Base-by-base conservation (phyloP, 1,140 invertebrate genomes). In the Scaptomyza montana region DNA sequence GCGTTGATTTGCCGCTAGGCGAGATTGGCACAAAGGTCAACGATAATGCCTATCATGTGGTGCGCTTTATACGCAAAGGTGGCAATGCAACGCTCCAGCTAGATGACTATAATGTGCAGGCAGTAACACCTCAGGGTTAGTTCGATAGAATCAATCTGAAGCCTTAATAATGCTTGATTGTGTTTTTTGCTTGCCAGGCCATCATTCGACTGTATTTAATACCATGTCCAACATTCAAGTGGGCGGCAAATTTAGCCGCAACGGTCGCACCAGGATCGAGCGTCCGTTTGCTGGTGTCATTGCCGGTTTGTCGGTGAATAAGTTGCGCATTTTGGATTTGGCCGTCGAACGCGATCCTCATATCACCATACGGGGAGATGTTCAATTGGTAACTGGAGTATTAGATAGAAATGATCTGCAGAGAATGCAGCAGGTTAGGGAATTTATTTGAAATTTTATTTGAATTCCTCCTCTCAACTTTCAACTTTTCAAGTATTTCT, bases 31-130 rank as follows among this genome's bases (percentile, higher is more conserved):
- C 96, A 1, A 96, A 96, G 92, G 97, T 99, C 0, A 98, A 98
- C 90, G 98, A 99, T 80, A 97, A 98, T 69, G 94, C 95, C 43
- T 99, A 99, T 92, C 98, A 99, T 92, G 97, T 99, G 12, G 95
- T 99, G 0, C 93, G 97, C 77, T 98, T 99, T 90, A 97, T 95
- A 6, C 93, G 98, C 60, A 95, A 95, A 33, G 98, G 97, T 33
- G 95, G 97, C 39, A 98, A 98, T 87, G 96, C 97, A 5, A 97
- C 98, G 0, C 93, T 99, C 16, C 97, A 99, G 92, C 93, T 99
- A 5, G 98, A 99, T 80, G 96, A 98, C 90, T 97, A 97, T 80
- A 96, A 97, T 91, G 94, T 97, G 1, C 96, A 96, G 86, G 95
- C 95, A 0, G 95, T 96, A 76, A 95, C 96, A 90, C 97, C 97